A percentile compares a stretch with the other conserved stretches of the same genome.
Conservation (phyloP, 2,888 invertebrate genomes). For the Eupsilia transversa region DNA sequence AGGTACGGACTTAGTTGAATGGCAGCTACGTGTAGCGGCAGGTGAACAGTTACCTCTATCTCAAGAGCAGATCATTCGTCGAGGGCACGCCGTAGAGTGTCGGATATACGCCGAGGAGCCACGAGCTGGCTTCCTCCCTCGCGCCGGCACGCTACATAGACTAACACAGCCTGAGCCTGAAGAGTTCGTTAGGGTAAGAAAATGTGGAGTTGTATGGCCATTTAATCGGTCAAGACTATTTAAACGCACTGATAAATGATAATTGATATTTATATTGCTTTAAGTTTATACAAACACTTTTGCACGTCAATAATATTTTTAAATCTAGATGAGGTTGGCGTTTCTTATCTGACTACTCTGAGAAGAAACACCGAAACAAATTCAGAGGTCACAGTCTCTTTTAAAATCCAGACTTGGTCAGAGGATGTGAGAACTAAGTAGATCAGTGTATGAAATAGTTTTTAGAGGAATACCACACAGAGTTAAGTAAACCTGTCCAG, state of each 20-base stretch:
- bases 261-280: too few species aligned
- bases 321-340: too few species aligned
- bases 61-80: constrained; percentile 94
- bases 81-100: constrained; percentile 98
- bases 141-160: constrained; percentile 96
- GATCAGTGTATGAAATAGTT: too few species aligned
- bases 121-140: constrained; percentile 96
- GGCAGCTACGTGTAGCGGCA: constrained; percentile 97
- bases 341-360: too few species aligned
- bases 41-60: constrained; percentile 95
- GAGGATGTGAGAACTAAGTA: too few species aligned
- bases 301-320: too few species aligned
- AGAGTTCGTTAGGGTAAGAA: constrained; percentile 91
- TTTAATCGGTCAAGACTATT: not conserved
- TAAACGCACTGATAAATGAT: not conserved
- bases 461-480: too few species aligned
- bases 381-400: too few species aligned
- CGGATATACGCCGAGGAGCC: constrained; percentile 98
- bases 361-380: too few species aligned
- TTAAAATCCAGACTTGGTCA: too few species aligned
- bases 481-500: too few species aligned
- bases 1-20: constrained; percentile 98
- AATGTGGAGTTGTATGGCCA: not conserved
- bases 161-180: constrained; percentile 93
- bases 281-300: too few species aligned